Base-by-base conservation (phyloP, 1,140 invertebrate genomes). In the Bombus pascuorum region DNA sequence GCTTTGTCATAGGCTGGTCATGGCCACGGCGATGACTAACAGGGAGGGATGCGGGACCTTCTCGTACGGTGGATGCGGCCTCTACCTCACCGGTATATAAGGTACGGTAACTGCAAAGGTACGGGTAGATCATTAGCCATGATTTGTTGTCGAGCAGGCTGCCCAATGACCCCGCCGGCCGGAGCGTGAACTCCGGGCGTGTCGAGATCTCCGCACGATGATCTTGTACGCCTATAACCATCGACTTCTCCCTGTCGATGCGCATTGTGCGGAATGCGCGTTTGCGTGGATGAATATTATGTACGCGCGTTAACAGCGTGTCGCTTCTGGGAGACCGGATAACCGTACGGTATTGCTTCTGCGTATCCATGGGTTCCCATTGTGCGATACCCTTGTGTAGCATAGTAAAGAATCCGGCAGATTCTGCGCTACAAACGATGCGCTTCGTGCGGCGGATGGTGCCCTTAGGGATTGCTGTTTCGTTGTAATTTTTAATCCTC, bases 101-200 rank as follows among this genome's bases (percentile, higher is more conserved):
- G 92, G 91, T 90, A 94, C 93, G 91, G 90, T 90, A 91, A 92
- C 80, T 86, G 90, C 90, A 85, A 91, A 91, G 87, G 90, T 90
- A 94, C 93, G 94, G 92, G 90, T 92, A 95, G 95, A 95, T 95
- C 95, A 95, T 95, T 95, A 95, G 94, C 93, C 94, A 94, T 95
- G 95, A 95, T 95, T 95, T 95, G 95, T 95, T 95, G 95, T 93
- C 94, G 94, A 93, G 94, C 93, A 92, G 93, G 91, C 93, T 94
- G 94, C 94, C 93, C 94, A 94, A 93, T 95, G 95, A 95, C 94
- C 95, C 93, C 95, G 85, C 83, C 88, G 92, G 92, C 89, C 89
- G 89, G 92, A 92, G 92, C 94, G 94, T 92, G 92, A 91, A 92
- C 91, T 91, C 91, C 86, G 88, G 91, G 91, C 88, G 87, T 90